Conservation (phyloP, 1,140 invertebrate genomes). For the Listronotus bonariensis region DNA sequence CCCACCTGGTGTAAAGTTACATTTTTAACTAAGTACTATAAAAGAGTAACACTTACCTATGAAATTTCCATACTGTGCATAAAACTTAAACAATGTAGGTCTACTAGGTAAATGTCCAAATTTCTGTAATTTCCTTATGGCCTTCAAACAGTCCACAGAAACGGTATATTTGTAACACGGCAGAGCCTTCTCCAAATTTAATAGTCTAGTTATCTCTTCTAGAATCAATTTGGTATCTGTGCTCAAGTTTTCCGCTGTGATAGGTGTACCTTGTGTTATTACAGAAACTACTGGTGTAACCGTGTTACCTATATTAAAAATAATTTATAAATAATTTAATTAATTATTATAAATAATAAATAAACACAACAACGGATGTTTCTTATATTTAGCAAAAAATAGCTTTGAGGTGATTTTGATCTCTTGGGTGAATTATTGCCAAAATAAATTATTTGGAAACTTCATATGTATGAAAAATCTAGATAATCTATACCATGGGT, state of each 20-base stretch:
- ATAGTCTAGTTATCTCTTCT: slow-evolving; percentile 80
- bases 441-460: no score
- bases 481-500: no score
- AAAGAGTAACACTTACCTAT: slow-evolving; percentile 62
- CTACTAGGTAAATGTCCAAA: slow-evolving; percentile 92
- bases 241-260: slow-evolving; percentile 84
- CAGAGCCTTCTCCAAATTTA: slow-evolving; percentile 94
- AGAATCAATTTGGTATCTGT: slow-evolving; percentile 85
- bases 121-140: slow-evolving; percentile 90
- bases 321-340: background rate
- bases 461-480: no score
- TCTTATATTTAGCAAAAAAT: no score
- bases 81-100: slow-evolving; percentile 85
- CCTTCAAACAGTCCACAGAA: slow-evolving; percentile 87
- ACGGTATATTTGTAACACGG: slow-evolving; percentile 93
- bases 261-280: slow-evolving; percentile 76
- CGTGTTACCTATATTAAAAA: slow-evolving; percentile 57
- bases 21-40: background rate
- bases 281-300: slow-evolving; percentile 92
- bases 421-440: no score
- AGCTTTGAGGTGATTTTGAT: no score
- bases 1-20: no score
- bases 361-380: no score
- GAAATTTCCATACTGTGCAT: slow-evolving; percentile 89
- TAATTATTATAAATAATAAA: no score